These are phyloP conservation scores for Psilopogon haemacephalus DNA, from an alignment of 2,113 vertebrate genomes.

Conservation along the genomic window DNA sequence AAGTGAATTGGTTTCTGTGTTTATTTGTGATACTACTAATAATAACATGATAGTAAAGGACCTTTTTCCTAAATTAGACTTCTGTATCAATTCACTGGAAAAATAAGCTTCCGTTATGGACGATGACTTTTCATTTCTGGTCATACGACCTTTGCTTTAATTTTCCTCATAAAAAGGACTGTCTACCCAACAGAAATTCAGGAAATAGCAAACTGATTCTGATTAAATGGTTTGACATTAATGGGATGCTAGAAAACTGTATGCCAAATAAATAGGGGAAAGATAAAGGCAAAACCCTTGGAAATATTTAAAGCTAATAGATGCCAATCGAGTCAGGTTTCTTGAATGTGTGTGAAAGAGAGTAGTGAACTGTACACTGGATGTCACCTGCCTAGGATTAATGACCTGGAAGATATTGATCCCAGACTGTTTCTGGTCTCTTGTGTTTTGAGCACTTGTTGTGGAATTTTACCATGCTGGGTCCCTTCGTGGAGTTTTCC, in stretches of 20 bases:
- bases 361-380: slow-evolving; percentile 32
- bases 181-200: slow-evolving; percentile 41
- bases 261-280: slow-evolving; percentile 27
- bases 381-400: slow-evolving; percentile 59
- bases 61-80: slow-evolving; percentile 53
- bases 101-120: slow-evolving; percentile 41
- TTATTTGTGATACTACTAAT: slow-evolving; percentile 69
- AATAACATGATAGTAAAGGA: slow-evolving; percentile 56
- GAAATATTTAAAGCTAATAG: slow-evolving; percentile 59
- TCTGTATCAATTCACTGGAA: slow-evolving; percentile 54
- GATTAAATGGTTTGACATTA: slow-evolving; percentile 35
- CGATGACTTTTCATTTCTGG: slow-evolving; percentile 57
- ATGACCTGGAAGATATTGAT: slow-evolving; percentile 65
- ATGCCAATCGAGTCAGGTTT: slow-evolving; percentile 58
- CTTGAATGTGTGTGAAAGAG: slow-evolving; percentile 61
- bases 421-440: slow-evolving; percentile 48
- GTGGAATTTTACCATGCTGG: slow-evolving; percentile 33
- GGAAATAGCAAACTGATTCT: slow-evolving; percentile 46
- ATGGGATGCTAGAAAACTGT: slow-evolving; percentile 46
- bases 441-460: slow-evolving; percentile 35
- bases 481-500: slow-evolving; percentile 6
- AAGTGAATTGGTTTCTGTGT: slow-evolving; percentile 67
- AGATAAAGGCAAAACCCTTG: slow-evolving; percentile 40
- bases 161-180: slow-evolving; percentile 53
- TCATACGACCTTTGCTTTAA: slow-evolving; percentile 61